Percentiles rank a stretch among this genome's conserved stretches.
Conservation (phyloP, 37 sponge, comb jelly and placozoan species). For the Eunapius fragilis region DNA sequence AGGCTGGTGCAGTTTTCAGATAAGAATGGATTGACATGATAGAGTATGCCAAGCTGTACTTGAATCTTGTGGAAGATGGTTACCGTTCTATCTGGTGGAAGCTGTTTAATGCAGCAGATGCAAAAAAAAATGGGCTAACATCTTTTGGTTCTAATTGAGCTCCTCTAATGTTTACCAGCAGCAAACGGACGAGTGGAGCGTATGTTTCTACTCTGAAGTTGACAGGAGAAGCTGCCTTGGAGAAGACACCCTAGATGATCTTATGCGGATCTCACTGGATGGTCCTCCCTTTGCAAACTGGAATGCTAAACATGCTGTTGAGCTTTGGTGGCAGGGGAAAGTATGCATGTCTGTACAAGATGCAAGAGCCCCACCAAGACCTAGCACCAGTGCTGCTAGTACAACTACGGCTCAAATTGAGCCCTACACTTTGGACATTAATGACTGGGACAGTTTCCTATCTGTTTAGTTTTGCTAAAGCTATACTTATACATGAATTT, state of each 20-base stretch:
- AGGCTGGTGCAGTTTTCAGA: neutral
- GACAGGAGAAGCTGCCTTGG: slow-evolving; percentile 44
- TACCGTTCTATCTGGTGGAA: slow-evolving; percentile 66
- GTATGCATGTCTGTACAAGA: neutral
- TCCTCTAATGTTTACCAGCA: slow-evolving; percentile 57
- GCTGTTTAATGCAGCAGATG: slow-evolving; percentile 48
- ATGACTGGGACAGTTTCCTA: neutral
- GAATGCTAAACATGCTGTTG: slow-evolving; percentile 58
- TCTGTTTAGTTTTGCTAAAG: neutral
- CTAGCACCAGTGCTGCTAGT: neutral
- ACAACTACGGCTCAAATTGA: neutral
- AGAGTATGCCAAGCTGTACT: slow-evolving; percentile 54
- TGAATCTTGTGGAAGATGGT: slow-evolving; percentile 54
- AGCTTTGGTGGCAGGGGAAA: slow-evolving; percentile 66
- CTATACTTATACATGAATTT: neutral
- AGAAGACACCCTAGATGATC: slow-evolving; percentile 56
- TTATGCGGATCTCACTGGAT: slow-evolving; percentile 56
- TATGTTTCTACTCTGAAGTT: slow-evolving; percentile 61
- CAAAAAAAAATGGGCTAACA: slow-evolving; percentile 52
- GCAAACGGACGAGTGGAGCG: slow-evolving; percentile 69
- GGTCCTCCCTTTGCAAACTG: slow-evolving; percentile 56
- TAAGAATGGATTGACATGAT: slow-evolving; percentile 85
- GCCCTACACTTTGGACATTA: neutral
- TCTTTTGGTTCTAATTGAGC: slow-evolving; percentile 49
- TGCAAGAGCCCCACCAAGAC: neutral